Base-by-base conservation (phyloP, 2,113 vertebrate species). In the Sapayoa aenigma region DNA sequence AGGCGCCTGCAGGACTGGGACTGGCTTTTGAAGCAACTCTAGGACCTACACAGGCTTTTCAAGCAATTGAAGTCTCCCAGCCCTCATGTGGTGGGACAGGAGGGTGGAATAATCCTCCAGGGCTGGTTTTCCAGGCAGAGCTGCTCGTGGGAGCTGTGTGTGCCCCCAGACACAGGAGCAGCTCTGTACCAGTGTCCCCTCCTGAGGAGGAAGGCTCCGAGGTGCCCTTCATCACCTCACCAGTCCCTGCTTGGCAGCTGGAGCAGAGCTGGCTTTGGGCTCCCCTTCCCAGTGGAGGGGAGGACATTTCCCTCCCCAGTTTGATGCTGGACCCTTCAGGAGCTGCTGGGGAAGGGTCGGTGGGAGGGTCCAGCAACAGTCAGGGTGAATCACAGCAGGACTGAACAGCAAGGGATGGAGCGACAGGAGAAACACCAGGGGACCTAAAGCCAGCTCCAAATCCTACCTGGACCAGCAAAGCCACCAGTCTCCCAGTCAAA, bases 391-490 rank as follows among this genome's bases (percentile, higher is more conserved):
- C 78, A 44, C 71, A 10, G 8, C 8, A 3, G 25, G 74, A 49
- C 30, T 7, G 67, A 31, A 12, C 0, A 42, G 67, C 69, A 2
- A 41, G 72, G 69, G 30, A 28, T 3, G 80, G 69, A 76, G 73
- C 1, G 9, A 78, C 56, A 22, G 46, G 23, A 50, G 75, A 53
- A 52, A 65, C 49, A 60, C 78, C 87, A 69, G 65, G 78, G 69
- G 69, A 87, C 93, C 93, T 47, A 42, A 62, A 84, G 68, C 62
- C 94, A 73, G 92, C 91, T 93, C 89, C 93, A 55, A 71, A 35
- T 31, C 69, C 95, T 23, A 42, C 58, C 93, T 49, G 95, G 93
- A 46, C 59, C 84, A 52, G 68, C 87, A 53, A 33, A 79, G 59
- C 60, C 69, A 35, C 46, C 59, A 11, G 72, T n/a, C 12, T 14